Evolutionary conservation across 2,797 vertebrate species (phyloP).

Genomic region (Coracias cyanogaster): DNA sequence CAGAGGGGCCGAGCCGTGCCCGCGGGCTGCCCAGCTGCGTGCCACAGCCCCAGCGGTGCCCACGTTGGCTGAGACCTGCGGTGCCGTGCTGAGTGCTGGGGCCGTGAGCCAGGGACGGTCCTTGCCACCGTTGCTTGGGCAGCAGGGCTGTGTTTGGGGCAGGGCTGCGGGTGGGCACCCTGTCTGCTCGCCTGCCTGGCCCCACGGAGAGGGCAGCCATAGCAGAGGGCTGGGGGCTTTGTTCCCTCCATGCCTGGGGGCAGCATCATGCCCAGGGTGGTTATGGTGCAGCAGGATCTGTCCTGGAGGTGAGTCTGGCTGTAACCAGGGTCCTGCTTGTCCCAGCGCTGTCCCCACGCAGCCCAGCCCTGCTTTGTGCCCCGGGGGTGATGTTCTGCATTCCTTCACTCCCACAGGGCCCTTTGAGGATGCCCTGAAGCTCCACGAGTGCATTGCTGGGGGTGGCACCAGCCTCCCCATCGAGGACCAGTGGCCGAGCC

Average conservation of each 20-base stretch:
- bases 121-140: not conserved
- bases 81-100: fast-evolving
- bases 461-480: conserved; percentile 63
- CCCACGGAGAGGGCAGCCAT: not conserved
- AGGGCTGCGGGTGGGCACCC: not conserved
- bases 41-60: fast-evolving
- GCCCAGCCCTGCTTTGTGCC: fast-evolving
- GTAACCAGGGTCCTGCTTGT: not conserved
- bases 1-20: not conserved
- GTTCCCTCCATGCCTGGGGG: fast-evolving
- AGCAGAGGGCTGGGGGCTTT: no score
- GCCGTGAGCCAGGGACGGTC: fast-evolving
- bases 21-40: fast-evolving
- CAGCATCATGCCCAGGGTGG: not conserved
- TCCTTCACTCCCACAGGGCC: conserved; percentile 80
- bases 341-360: no score
- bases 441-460: conserved; percentile 82
- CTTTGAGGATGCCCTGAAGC: conserved; percentile 94
- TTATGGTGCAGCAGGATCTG: fast-evolving
- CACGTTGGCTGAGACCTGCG: not conserved
- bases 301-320: not conserved
- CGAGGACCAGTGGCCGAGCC: conserved; percentile 94
- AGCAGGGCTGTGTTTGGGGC: not conserved
- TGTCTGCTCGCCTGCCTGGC: not conserved
- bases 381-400: fast-evolving